phyloP scores from a whole-genome alignment of 2,797 vertebrate genomes.

The Kryptolebias ocellatus region DNA sequence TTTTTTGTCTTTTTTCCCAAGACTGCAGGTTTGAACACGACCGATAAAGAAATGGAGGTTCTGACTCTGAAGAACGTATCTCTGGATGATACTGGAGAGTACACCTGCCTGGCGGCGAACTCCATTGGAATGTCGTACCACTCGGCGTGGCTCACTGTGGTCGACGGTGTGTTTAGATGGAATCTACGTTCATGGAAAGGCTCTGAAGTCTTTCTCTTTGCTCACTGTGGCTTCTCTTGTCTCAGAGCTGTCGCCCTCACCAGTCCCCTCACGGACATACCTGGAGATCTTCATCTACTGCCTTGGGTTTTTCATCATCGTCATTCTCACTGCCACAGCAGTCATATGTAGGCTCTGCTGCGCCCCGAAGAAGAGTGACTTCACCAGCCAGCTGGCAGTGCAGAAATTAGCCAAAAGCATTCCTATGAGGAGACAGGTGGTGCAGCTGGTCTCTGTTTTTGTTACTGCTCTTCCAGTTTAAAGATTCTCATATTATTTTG shows the following conservation, averaged over 20 bases:
- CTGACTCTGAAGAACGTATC: constrained; percentile 90
- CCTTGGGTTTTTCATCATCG: constrained; percentile 88
- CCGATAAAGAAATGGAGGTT: constrained; percentile 94
- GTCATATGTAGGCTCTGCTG: constrained; percentile 89
- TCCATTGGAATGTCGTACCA: constrained; percentile 92
- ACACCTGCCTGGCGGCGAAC: constrained; percentile 94
- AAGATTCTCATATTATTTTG: background rate
- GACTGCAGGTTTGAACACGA: constrained; percentile 90
- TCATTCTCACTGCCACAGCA: constrained; percentile 85
- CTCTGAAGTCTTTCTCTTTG: background rate
- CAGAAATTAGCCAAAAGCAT: constrained; percentile 93
- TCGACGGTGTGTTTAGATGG: constrained; percentile 82
- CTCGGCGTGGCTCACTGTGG: constrained; percentile 93
- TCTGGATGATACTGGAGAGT: constrained; percentile 89
- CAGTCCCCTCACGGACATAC: constrained; percentile 79
- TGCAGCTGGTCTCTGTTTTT: background rate
- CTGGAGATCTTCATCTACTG: constrained; percentile 95
- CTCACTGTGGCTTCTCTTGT: background rate
- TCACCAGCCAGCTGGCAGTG: constrained; percentile 87
- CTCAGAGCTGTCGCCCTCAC: constrained; percentile 65
- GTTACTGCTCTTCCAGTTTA: background rate
- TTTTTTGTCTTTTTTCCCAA: constrained; percentile 58
- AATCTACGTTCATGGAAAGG: background rate
- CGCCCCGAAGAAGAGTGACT: constrained; percentile 87
- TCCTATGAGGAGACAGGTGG: constrained; percentile 93